Conservation (phyloP, 2,888 invertebrate species). For the Elegia similella region DNA sequence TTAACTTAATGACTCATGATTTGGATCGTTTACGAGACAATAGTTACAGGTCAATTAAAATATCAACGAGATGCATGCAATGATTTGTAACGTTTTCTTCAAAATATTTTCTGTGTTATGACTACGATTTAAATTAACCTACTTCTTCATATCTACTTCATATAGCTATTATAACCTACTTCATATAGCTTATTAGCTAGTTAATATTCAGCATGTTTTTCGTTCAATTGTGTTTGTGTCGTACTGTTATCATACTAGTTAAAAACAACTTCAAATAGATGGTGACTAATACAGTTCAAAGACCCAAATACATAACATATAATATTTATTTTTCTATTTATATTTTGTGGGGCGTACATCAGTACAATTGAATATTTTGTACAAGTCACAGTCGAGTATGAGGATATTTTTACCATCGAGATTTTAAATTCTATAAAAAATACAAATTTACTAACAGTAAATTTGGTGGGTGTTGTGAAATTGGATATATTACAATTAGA, state of each 20-base stretch:
- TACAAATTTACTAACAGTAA: too few relatives aligned
- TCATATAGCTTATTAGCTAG: too few relatives aligned
- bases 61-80: neutral
- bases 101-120: too few relatives aligned
- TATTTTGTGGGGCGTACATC: neutral
- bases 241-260: neutral
- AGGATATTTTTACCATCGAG: too few relatives aligned
- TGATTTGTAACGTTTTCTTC: neutral
- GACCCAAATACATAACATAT: neutral
- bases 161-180: too few relatives aligned
- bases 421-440: too few relatives aligned
- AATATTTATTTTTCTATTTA: neutral
- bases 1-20: slow-evolving; percentile 1
- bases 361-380: too few relatives aligned
- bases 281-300: neutral
- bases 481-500: too few relatives aligned
- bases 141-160: too few relatives aligned
- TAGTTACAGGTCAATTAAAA: neutral
- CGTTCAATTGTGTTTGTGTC: neutral
- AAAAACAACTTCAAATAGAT: neutral
- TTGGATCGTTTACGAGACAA: neutral
- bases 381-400: too few relatives aligned
- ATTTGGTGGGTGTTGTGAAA: too few relatives aligned
- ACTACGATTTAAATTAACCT: too few relatives aligned
- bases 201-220: neutral